phyloP scores from a whole-genome alignment of 2,888 invertebrate genomes.

The Tortrix viridana region DNA sequence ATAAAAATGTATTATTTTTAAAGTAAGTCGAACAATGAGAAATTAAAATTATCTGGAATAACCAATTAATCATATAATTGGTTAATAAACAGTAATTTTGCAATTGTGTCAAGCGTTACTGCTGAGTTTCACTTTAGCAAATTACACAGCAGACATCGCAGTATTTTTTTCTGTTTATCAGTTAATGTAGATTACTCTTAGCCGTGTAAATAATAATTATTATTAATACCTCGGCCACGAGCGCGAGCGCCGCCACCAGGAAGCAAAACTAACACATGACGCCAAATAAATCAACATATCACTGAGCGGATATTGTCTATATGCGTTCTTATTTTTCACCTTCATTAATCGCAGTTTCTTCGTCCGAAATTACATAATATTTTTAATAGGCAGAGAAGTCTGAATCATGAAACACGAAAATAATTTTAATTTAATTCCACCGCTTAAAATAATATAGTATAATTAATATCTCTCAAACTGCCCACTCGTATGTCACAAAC shows the following conservation, averaged over 20 bases:
- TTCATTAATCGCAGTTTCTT: conserved; percentile 4
- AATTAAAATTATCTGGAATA: background rate
- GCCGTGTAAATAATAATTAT: conserved; percentile 47
- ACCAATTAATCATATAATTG: background rate
- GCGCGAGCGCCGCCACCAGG: conserved; percentile 52
- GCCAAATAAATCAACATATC: conserved; percentile 44
- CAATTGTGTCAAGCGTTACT: too few species aligned
- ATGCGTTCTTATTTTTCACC: conserved; percentile 5
- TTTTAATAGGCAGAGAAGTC: too few species aligned
- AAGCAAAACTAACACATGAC: conserved; percentile 48
- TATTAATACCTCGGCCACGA: conserved; percentile 58
- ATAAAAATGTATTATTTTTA: background rate
- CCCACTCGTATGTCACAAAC: too few species aligned
- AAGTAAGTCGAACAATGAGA: background rate
- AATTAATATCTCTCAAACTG: too few species aligned
- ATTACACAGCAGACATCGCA: too few species aligned
- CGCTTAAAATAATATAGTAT: too few species aligned
- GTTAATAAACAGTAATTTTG: too few species aligned
- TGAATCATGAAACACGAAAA: background rate
- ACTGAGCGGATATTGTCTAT: conserved; percentile 22
- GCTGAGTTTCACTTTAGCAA: too few species aligned
- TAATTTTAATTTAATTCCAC: background rate
- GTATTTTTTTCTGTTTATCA: too few species aligned
- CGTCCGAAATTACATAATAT: background rate
- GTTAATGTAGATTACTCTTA: conserved; percentile 42